A percentile compares a stretch with the other conserved stretches of the same genome.
Evolutionary conservation across 1,140 invertebrate genomes (phyloP).

Genomic region (Drosophila sturtevanti): DNA sequence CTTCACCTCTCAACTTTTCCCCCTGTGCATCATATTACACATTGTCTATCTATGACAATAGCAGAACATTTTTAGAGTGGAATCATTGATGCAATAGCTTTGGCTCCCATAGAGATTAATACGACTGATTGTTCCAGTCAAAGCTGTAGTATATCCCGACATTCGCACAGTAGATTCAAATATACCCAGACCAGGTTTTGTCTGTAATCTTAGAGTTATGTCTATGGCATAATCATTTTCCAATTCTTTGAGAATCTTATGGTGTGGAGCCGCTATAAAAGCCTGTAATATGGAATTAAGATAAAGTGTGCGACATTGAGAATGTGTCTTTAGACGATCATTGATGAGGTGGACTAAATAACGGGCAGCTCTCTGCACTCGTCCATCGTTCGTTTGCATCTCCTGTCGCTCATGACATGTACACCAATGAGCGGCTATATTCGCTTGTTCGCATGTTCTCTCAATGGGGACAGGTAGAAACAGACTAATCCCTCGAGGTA

Average conservation of each 20-base stretch:
- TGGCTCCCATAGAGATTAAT: slow-evolving; percentile 92
- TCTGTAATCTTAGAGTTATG: slow-evolving; percentile 87
- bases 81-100: slow-evolving; percentile 90
- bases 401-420: slow-evolving; percentile 88
- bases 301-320: slow-evolving; percentile 84
- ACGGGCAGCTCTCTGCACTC: slow-evolving; percentile 83
- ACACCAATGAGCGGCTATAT: slow-evolving; percentile 92
- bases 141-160: slow-evolving; percentile 81
- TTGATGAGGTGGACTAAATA: slow-evolving; percentile 87
- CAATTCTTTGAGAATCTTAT: slow-evolving; percentile 78
- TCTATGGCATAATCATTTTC: slow-evolving; percentile 83
- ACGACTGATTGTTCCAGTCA: slow-evolving; percentile 88
- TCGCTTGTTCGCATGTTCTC: slow-evolving; percentile 89
- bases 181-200: slow-evolving; percentile 87
- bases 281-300: slow-evolving; percentile 78
- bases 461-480: slow-evolving; percentile 88
- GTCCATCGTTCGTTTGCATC: slow-evolving; percentile 83
- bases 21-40: too few relatives aligned
- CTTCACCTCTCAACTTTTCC: slow-evolving; percentile 16
- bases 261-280: slow-evolving; percentile 67
- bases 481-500: slow-evolving; percentile 88
- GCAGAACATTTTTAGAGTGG: slow-evolving; percentile 90
- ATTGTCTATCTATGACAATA: slow-evolving; percentile 85
- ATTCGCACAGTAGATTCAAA: slow-evolving; percentile 89
- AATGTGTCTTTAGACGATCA: slow-evolving; percentile 84